Evolutionary conservation across 2,113 vertebrate species (phyloP).

Genomic region (Myiozetetes cayanensis): DNA sequence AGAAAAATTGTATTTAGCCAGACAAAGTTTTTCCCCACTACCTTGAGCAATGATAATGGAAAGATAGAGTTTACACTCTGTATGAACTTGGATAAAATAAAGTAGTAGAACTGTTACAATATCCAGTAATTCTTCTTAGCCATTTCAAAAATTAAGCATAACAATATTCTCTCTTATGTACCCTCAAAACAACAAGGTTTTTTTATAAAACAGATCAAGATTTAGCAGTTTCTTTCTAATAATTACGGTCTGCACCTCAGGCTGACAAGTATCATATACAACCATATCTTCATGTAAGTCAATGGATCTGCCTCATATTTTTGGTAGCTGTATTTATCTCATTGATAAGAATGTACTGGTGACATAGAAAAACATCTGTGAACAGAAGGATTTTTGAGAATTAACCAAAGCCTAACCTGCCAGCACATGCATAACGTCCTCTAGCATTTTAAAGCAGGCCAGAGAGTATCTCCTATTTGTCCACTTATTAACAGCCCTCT

Average conservation of each 20-base stretch:
- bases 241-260: background rate
- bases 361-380: background rate
- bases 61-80: background rate
- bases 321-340: background rate
- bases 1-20: background rate
- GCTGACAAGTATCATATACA: background rate
- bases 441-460: conserved; percentile 22
- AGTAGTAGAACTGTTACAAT: background rate
- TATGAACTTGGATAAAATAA: background rate
- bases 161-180: background rate
- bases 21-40: background rate
- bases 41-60: background rate
- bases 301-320: background rate
- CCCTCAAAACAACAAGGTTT: background rate
- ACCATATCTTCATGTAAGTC: rapidly evolving
- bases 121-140: background rate
- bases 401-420: background rate
- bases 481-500: conserved; percentile 53
- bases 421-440: background rate
- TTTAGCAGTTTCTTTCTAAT: background rate
- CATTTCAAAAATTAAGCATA: background rate
- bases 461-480: conserved; percentile 44
- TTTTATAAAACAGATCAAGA: background rate
- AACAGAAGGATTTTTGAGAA: background rate
- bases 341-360: background rate